Conservation (phyloP, 2,113 vertebrate species). For the Podilymbus podiceps region DNA sequence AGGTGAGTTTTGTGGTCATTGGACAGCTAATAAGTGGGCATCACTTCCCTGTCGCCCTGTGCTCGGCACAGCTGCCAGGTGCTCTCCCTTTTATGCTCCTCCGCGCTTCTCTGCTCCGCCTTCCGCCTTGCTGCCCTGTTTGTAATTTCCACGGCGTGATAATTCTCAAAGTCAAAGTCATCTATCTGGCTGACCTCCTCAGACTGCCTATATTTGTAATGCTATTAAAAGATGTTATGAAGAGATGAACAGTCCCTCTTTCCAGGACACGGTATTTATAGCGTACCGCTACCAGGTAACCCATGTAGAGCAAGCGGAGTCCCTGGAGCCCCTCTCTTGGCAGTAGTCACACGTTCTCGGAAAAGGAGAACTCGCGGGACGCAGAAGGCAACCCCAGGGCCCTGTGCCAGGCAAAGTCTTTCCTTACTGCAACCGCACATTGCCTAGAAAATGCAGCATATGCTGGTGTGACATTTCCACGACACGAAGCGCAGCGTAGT, state of each 20-base stretch:
- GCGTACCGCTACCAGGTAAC: rapidly evolving
- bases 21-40: not conserved
- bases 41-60: rapidly evolving
- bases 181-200: not conserved
- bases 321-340: not conserved
- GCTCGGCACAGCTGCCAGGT: not conserved
- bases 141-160: not conserved
- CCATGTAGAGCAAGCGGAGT: rapidly evolving
- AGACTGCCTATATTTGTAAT: not conserved
- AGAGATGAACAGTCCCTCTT: not conserved
- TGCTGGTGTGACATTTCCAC: not conserved
- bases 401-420: not conserved
- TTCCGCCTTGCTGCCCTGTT: not conserved
- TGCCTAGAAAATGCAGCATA: not conserved
- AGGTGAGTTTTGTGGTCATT: not conserved
- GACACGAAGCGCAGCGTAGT: rapidly evolving
- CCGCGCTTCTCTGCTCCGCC: not conserved
- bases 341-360: not conserved
- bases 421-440: not conserved
- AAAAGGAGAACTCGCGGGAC: not conserved
- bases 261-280: not conserved
- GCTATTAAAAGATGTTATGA: not conserved
- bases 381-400: not conserved
- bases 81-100: no score
- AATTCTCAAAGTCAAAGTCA: not conserved